Percentiles rank a stretch among this genome's conserved stretches.
Evolutionary conservation across 2,888 invertebrate species (phyloP).

Genomic region (Ochlodes sylvanus): DNA sequence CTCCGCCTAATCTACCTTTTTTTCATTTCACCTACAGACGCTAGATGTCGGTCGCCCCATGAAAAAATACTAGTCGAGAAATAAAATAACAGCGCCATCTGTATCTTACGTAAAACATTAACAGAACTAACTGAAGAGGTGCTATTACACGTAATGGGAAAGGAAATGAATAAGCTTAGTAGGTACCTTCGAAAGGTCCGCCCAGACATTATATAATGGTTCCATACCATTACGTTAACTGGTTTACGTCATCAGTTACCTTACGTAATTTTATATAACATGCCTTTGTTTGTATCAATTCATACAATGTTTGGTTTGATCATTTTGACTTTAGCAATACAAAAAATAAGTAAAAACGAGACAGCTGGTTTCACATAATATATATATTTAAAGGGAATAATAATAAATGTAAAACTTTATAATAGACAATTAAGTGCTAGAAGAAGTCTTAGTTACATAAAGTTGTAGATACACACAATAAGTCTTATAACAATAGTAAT

Average conservation of each 20-base stretch:
- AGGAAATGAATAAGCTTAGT: constrained; percentile 23
- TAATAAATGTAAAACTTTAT: constrained; percentile 41
- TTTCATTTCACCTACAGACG: constrained; percentile 43
- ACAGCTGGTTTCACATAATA: constrained; percentile 34
- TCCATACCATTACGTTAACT: constrained; percentile 29
- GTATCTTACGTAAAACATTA: not conserved
- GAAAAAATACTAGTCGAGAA: not conserved
- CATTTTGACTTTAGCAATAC: not conserved
- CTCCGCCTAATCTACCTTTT: no score
- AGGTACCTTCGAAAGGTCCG: constrained; percentile 32
- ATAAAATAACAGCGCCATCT: constrained; percentile 27
- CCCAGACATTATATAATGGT: constrained; percentile 28
- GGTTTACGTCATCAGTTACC: constrained; percentile 18
- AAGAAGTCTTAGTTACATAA: constrained; percentile 62
- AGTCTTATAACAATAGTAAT: constrained; percentile 62
- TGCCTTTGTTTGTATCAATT: constrained; percentile 2
- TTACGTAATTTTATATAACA: constrained; percentile 32
- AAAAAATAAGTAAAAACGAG: constrained; percentile 1
- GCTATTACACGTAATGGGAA: constrained; percentile 2
- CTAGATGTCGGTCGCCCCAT: constrained; percentile 47
- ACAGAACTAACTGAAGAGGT: not conserved
- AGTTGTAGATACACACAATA: constrained; percentile 53
- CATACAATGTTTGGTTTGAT: constrained; percentile 19
- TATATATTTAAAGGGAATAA: constrained; percentile 45
- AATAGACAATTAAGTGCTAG: constrained; percentile 68